A percentile compares a stretch with the other conserved stretches of the same genome.
Evolutionary conservation across 64 coral and sea anemone genomes (phyloP).

Genomic region (Cladopsammia gracilis): DNA sequence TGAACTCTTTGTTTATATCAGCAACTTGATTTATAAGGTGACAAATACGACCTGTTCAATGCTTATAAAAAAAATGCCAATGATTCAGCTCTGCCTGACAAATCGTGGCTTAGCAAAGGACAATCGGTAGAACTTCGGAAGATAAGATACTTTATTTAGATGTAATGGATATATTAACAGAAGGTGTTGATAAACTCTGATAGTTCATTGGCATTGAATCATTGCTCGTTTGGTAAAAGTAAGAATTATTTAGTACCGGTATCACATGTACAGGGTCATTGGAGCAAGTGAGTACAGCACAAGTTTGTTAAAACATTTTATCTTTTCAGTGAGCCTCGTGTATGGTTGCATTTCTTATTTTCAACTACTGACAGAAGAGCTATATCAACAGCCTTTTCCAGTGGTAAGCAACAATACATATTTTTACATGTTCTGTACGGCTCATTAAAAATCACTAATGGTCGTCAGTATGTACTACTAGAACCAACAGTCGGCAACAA

Average conservation of each 20-base stretch:
- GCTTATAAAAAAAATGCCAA: neutral
- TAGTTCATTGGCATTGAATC: neutral
- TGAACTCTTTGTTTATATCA: neutral
- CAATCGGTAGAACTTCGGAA: neutral
- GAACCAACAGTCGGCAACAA: too few species aligned
- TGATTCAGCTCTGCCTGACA: neutral
- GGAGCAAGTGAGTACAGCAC: neutral
- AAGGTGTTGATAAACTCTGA: constrained; percentile 10
- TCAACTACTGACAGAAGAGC: too few species aligned
- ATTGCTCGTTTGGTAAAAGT: neutral
- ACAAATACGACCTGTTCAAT: neutral
- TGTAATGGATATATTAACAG: neutral
- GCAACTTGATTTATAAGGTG: neutral
- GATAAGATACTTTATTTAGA: neutral
- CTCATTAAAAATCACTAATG: too few species aligned
- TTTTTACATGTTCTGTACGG: too few species aligned
- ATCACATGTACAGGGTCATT: neutral
- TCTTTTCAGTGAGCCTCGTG: neutral
- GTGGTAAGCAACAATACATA: too few species aligned
- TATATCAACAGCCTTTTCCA: too few species aligned
- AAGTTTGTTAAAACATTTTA: neutral
- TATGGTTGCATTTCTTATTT: too few species aligned
- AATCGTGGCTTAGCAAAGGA: neutral
- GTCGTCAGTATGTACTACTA: too few species aligned
- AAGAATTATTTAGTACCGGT: neutral